Percentiles rank a stretch among this genome's conserved stretches.
Conservation (phyloP, 2,888 invertebrate species). For the Phytoseiulus persimilis region DNA sequence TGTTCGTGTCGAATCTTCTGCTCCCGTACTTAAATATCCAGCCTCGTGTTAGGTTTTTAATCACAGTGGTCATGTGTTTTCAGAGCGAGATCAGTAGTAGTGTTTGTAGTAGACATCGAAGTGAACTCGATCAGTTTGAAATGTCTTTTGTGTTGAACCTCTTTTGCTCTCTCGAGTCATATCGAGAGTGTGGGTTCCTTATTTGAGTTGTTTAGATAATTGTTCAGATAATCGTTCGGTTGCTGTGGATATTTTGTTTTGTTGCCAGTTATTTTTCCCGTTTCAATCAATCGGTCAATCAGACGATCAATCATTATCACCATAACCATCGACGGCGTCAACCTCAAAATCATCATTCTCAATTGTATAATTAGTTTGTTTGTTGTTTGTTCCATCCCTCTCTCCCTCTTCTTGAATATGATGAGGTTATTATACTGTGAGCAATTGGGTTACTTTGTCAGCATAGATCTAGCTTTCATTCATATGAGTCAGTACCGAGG, state of each 20-base stretch:
- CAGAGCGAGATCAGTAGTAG: neutral
- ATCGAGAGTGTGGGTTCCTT: neutral
- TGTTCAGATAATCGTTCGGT: no score
- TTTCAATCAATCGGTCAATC: neutral
- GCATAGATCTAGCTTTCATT: neutral
- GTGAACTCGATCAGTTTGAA: neutral
- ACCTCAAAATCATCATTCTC: neutral
- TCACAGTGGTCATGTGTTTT: neutral
- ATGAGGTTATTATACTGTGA: neutral
- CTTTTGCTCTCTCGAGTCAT: neutral
- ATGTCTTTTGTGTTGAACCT: neutral
- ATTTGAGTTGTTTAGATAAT: neutral
- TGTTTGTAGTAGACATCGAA: neutral
- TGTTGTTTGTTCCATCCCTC: neutral
- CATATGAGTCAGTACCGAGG: neutral
- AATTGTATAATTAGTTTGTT: constrained; percentile 5
- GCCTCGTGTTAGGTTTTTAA: neutral
- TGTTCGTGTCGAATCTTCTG: neutral
- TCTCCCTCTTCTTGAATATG: neutral
- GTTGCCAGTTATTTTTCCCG: neutral
- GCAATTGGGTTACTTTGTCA: constrained; percentile 5
- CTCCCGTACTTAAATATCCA: neutral
- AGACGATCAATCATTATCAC: neutral
- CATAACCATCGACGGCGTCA: neutral
- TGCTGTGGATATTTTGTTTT: neutral